These are phyloP conservation scores for Raja brachyura DNA, from an alignment of 2,113 vertebrate genomes.

Conservation along the genomic window DNA sequence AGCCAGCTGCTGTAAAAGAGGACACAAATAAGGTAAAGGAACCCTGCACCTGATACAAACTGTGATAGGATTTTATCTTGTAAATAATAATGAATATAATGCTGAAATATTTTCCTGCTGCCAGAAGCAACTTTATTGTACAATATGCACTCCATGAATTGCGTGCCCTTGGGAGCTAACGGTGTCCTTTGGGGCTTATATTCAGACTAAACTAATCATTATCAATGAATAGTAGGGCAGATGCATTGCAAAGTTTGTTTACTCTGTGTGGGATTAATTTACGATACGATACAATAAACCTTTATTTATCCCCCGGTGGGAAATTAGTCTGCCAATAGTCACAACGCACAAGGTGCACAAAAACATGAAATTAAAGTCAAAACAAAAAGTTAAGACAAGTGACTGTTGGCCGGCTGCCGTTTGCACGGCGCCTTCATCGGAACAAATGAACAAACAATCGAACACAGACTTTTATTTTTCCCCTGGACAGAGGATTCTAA, in stretches of 20 bases:
- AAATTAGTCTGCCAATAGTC: no score
- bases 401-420: no score
- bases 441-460: no score
- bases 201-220: background rate
- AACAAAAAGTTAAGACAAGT: no score
- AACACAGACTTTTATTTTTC: no score
- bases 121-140: background rate
- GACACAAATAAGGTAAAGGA: constrained; percentile 77
- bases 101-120: background rate
- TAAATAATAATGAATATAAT: background rate
- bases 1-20: constrained; percentile 81
- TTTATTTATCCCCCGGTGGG: no score
- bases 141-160: background rate
- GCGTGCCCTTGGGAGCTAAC: background rate
- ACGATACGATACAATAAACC: no score
- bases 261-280: background rate
- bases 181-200: background rate
- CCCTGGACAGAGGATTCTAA: no score
- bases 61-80: background rate
- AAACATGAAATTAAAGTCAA: no score
- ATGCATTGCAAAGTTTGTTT: background rate
- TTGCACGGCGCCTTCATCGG: no score
- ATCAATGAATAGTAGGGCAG: background rate
- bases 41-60: background rate
- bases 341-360: no score